Evolutionary conservation across 2,888 invertebrate species (phyloP).

Genomic region (Tetrapedia diversipes): DNA sequence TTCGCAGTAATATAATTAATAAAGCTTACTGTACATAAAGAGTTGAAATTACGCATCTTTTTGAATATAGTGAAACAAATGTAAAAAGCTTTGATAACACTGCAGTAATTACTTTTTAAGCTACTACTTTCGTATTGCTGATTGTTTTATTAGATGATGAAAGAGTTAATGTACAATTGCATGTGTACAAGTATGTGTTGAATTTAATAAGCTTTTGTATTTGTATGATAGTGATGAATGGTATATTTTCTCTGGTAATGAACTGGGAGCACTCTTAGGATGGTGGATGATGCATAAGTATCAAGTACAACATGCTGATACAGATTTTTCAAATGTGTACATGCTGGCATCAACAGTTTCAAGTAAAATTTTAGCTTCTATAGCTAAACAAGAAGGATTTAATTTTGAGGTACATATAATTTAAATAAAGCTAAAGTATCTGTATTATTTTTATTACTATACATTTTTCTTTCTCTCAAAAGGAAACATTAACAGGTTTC

Average conservation of each 20-base stretch:
- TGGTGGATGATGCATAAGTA: slow-evolving; percentile 94
- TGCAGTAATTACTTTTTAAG: no score
- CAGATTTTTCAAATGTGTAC: slow-evolving; percentile 87
- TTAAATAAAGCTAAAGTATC: slow-evolving; percentile 4
- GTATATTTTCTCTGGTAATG: slow-evolving; percentile 97
- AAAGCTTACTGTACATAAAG: no score
- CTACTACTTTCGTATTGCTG: no score
- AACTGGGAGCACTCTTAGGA: slow-evolving; percentile 95
- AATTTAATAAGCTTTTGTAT: neutral
- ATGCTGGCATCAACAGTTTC: slow-evolving; percentile 98
- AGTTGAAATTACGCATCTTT: no score
- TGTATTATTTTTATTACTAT: neutral
- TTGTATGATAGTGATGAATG: slow-evolving; percentile 86
- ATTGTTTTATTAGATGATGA: no score
- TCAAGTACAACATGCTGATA: slow-evolving; percentile 83
- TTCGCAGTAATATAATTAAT: no score
- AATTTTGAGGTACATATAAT: slow-evolving; percentile 84
- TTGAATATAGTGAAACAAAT: no score
- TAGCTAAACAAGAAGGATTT: slow-evolving; percentile 91
- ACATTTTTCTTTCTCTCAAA: slow-evolving; percentile 61
- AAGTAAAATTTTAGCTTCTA: slow-evolving; percentile 94
- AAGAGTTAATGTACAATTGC: neutral
- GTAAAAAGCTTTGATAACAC: no score
- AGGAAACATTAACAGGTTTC: slow-evolving; percentile 98
- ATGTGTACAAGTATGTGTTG: neutral